phyloP scores from a whole-genome alignment of 1,140 invertebrate genomes.

The Hestina assimilis region DNA sequence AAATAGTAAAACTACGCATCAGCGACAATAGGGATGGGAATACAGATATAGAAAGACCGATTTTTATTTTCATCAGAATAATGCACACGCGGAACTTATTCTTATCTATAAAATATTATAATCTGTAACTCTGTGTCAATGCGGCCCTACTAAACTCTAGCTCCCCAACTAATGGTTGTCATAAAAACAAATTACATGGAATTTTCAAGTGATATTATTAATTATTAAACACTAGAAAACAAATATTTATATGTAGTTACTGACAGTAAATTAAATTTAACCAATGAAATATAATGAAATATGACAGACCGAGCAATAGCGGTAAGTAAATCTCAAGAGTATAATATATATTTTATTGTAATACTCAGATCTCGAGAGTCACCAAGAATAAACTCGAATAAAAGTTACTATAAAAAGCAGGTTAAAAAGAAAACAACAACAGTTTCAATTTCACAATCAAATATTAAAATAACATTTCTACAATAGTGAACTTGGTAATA shows the following conservation, averaged over 20 bases:
- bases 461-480: too few species aligned
- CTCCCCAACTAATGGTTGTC: conserved; percentile 61
- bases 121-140: too few species aligned
- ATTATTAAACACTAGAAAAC: too few species aligned
- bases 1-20: too few species aligned
- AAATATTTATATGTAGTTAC: neutral
- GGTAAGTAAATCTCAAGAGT: conserved; percentile 37
- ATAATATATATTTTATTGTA: neutral
- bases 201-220: too few species aligned
- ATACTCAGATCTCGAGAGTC: conserved; percentile 28
- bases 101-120: too few species aligned
- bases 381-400: conserved; percentile 33
- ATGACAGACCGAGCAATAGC: conserved; percentile 62
- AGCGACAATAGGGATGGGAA: too few species aligned
- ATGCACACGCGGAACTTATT: too few species aligned
- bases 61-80: too few species aligned
- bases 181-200: too few species aligned
- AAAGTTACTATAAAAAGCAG: neutral
- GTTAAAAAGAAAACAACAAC: neutral
- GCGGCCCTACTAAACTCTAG: neutral
- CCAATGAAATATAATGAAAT: conserved; percentile 25
- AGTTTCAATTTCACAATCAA: neutral
- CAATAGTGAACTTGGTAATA: neutral
- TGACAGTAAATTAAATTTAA: conserved; percentile 1
- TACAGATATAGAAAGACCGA: too few species aligned